These are phyloP conservation scores for Scaptomyza graminum DNA, from an alignment of 1,140 invertebrate genomes.

Conservation along the genomic window DNA sequence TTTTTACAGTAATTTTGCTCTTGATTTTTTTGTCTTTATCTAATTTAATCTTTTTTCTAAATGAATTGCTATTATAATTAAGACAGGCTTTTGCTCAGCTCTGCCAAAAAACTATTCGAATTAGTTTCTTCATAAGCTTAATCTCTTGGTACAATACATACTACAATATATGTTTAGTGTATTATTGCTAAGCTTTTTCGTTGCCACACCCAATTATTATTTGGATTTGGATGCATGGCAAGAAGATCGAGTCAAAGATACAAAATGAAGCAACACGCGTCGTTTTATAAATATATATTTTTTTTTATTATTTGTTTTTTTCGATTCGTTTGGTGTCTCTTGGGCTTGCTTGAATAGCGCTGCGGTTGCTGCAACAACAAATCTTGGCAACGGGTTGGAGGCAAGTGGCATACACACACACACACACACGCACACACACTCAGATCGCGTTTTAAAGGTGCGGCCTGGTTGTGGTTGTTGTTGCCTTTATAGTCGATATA, in stretches of 20 bases:
- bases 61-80: no score
- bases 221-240: conserved; percentile 32
- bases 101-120: no score
- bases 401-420: conserved; percentile 25
- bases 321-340: conserved; percentile 32
- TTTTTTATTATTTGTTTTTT: conserved; percentile 12
- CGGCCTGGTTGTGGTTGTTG: conserved; percentile 43
- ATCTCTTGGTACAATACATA: no score
- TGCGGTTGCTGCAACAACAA: conserved; percentile 24
- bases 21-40: no score
- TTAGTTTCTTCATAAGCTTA: no score
- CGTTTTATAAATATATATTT: conserved; percentile 17
- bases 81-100: no score
- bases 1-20: no score
- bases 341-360: conserved; percentile 56
- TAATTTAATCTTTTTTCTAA: no score
- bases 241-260: conserved; percentile 70
- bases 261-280: conserved; percentile 55
- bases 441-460: conserved; percentile 54
- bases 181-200: neutral
- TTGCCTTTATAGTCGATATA: conserved; percentile 68
- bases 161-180: no score
- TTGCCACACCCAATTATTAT: conserved; percentile 20
- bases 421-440: neutral
- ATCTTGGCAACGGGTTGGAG: conserved; percentile 27